Evolutionary conservation across 2,888 invertebrate genomes (phyloP), one percentile per base, ranked within the genome.

Genomic region (Gymnoscelis rufifasciata): DNA sequence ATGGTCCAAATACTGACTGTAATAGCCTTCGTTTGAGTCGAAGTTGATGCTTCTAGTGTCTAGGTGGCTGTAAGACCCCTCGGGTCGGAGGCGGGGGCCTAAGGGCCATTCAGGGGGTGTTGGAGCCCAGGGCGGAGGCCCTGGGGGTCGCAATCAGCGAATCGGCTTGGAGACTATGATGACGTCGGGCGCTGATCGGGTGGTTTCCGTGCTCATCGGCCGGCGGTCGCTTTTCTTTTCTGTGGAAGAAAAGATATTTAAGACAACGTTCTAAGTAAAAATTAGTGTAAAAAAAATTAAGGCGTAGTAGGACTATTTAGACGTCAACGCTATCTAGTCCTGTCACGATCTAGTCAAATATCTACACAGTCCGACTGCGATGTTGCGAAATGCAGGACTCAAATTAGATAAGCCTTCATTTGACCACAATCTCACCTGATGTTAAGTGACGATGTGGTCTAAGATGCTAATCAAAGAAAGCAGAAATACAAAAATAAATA

Each of bases 131-230:
- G 82, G 82, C 1, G 78, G 68, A 77, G 83, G 86, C 86, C 88
- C 87, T 87, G 73, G 63, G 52, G 82, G 86, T 86, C 83, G 73
- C 57, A 78, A 82, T 88, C 88, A 88, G 88, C 87, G 84, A 88
- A 87, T 76, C 82, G 86, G 87, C 49, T 88, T 87, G 51, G 88
- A 87, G 11, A 88, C 88, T 10, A 95, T 95, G 71, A 96, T 95
- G 66, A 96, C 96, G 78, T 96, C 96, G 38, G 96, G 96, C 1
- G 96, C 96, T 45, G 96, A 95, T 68, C 95, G 94, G 47, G 95
- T 95, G 45, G 95, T 95, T 72, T 95, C 93, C 47, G 92, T 92
- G 80, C 95, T 94, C 81, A 93, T 94, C 35, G 94, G 93, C 38
- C 93, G 86, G 30, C 91, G 87, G 35, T 87, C 86, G 8, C 74